Percentiles rank a stretch among this genome's conserved stretches.
Evolutionary conservation across 2,797 vertebrate genomes (phyloP).

Genomic region (Brachymystax lenok): DNA sequence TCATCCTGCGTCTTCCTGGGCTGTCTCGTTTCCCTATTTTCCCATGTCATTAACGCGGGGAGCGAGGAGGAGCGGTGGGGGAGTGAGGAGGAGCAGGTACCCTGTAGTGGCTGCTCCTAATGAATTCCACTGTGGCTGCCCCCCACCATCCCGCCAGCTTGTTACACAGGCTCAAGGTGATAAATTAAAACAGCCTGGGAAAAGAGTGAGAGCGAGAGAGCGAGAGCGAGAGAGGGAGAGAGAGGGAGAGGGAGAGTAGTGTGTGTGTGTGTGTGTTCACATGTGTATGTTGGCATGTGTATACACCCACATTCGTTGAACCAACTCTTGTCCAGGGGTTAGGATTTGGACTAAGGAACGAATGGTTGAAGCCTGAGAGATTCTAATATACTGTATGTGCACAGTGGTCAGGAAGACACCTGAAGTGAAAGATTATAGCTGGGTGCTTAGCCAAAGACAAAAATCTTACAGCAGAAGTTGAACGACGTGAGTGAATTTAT

Average conservation of each 20-base stretch:
- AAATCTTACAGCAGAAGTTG: slow-evolving; percentile 7
- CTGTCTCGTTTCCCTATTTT: slow-evolving; percentile 92
- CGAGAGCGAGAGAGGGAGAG: background rate
- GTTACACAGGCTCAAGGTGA: slow-evolving; percentile 82
- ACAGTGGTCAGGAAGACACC: background rate
- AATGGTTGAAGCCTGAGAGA: slow-evolving; percentile 20
- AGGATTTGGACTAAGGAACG: slow-evolving; percentile 5
- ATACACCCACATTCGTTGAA: slow-evolving; percentile 10
- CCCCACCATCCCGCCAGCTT: slow-evolving; percentile 77
- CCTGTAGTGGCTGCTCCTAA: slow-evolving; percentile 4
- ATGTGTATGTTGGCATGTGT: slow-evolving; percentile 13
- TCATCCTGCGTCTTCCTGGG: slow-evolving; percentile 83
- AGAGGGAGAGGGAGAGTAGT: no score
- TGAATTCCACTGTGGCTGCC: slow-evolving; percentile 70
- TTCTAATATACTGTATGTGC: background rate
- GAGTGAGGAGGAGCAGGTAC: background rate
- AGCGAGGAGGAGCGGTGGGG: slow-evolving; percentile 75
- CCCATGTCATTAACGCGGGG: slow-evolving; percentile 90
- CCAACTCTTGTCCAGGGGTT: slow-evolving; percentile 31
- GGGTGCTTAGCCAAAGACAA: slow-evolving; percentile 31
- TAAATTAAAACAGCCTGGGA: slow-evolving; percentile 78
- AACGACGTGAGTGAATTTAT: slow-evolving; percentile 17
- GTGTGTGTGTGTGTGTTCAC: no score
- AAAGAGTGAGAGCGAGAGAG: slow-evolving; percentile 14
- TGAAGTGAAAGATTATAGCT: slow-evolving; percentile 19